Percentiles rank a stretch among this genome's conserved stretches.
Conservation (phyloP, 2,797 vertebrate species). For the Danio tinwini region DNA sequence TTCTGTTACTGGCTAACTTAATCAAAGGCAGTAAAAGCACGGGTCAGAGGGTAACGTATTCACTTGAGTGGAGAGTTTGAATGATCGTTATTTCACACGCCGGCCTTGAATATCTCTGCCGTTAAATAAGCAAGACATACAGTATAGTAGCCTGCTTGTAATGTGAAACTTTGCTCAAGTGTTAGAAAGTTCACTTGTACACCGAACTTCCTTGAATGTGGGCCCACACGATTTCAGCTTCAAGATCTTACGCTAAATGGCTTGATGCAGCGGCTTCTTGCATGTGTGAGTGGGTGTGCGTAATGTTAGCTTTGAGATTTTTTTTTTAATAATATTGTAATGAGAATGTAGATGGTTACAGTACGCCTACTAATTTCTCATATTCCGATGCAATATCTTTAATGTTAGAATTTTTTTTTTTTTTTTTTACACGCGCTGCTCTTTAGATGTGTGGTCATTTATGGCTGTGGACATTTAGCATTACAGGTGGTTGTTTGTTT, state of each 20-base stretch:
- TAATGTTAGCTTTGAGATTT: conserved; percentile 17
- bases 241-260: conserved; percentile 26
- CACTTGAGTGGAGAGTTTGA: conserved; percentile 38
- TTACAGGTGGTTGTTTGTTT: background rate
- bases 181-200: conserved; percentile 54
- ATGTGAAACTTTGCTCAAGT: conserved; percentile 46
- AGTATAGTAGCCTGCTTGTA: conserved; percentile 42
- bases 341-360: conserved; percentile 29
- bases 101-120: conserved; percentile 32
- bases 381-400: conserved; percentile 6
- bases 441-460: background rate
- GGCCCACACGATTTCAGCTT: conserved; percentile 34
- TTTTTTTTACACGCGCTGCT: background rate
- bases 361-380: background rate
- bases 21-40: conserved; percentile 51
- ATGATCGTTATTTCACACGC: conserved; percentile 43
- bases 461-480: background rate
- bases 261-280: conserved; percentile 43
- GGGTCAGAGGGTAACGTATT: conserved; percentile 46
- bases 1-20: conserved; percentile 49
- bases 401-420: background rate
- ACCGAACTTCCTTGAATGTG: conserved; percentile 29
- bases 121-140: conserved; percentile 38
- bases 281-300: conserved; percentile 29
- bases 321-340: conserved; percentile 45